Base-by-base conservation (phyloP, 2,888 invertebrate genomes). In the Phaonia tiefii region DNA sequence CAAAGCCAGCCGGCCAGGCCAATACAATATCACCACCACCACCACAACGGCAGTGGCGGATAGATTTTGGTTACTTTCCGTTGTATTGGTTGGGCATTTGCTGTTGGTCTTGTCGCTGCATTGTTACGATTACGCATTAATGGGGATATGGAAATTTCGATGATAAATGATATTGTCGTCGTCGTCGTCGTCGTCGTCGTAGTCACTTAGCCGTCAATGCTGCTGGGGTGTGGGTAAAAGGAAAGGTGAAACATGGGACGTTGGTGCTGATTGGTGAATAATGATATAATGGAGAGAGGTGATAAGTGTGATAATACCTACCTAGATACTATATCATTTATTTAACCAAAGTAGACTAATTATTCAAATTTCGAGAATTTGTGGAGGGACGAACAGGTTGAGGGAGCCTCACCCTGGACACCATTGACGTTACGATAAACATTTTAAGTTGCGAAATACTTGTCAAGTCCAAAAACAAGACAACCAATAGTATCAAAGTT, bases 111-210 rank as follows among this genome's bases (percentile, higher is more conserved):
- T 80, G 54, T 63, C 65, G 70, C 20, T 78, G 31, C n/a, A 67
- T 49, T 49, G 49, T 25, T 49, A 49, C 37, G 67, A 37, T 67
- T 67, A 51, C 63, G 42, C 63, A 63, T 63, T 63, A 63, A 63
- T 67, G 51, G 51, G 51, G 20, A 51, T 67, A 51, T 67, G 67
- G 67, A 67, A 67, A 51, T 67, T 67, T 54, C 39, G 39, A 67
- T 67, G 67, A 67, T 67, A 67, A 67, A 67, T 67, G 51, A 15
- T 51, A 20, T 63, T 8, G 31, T 31, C 31, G 31, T 63, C 63
- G 39, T 42, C 63, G n/a, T n/a, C n/a, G n/a, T n/a, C n/a, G n/a
- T 63, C 31, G 31, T 31, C 31, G 31, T 63, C 63, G 39, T 42
- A 39, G 22, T 22, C 63, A 39, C 20, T 63, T 63, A 31, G 54